Percentiles rank a stretch among this genome's conserved stretches.
Conservation (phyloP, 2,888 invertebrate species). For the Sisyra nigra region DNA sequence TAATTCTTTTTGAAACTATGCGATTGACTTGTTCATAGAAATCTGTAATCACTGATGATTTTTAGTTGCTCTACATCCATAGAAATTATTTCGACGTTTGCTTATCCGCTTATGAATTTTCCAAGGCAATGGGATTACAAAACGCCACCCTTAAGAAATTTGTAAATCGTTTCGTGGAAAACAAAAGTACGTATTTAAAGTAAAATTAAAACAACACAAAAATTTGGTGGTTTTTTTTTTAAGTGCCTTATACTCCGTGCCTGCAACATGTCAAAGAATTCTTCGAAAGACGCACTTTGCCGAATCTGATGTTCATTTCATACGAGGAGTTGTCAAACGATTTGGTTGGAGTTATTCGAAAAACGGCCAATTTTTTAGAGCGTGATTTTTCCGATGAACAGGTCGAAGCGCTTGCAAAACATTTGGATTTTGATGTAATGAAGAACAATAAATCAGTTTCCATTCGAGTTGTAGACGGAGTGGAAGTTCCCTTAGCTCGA, state of each 20-base stretch:
- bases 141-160: neutral
- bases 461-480: too few relatives aligned
- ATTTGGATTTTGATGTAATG: neutral
- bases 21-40: too few relatives aligned
- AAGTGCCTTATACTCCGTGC: neutral
- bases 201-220: too few relatives aligned
- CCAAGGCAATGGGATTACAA: neutral
- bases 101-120: neutral
- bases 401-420: neutral
- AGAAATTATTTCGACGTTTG: neutral
- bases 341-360: neutral
- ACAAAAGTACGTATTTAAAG: constrained; percentile 5
- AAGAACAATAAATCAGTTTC: neutral
- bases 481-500: too few relatives aligned
- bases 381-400: neutral
- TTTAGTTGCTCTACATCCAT: neutral
- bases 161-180: neutral
- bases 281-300: neutral
- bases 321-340: neutral
- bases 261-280: neutral
- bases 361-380: neutral
- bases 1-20: too few relatives aligned
- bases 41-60: too few relatives aligned
- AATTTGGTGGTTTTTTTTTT: too few relatives aligned
- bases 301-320: neutral